Conservation (phyloP, 2,113 vertebrate genomes). For the Neotragus pygmaeus region DNA sequence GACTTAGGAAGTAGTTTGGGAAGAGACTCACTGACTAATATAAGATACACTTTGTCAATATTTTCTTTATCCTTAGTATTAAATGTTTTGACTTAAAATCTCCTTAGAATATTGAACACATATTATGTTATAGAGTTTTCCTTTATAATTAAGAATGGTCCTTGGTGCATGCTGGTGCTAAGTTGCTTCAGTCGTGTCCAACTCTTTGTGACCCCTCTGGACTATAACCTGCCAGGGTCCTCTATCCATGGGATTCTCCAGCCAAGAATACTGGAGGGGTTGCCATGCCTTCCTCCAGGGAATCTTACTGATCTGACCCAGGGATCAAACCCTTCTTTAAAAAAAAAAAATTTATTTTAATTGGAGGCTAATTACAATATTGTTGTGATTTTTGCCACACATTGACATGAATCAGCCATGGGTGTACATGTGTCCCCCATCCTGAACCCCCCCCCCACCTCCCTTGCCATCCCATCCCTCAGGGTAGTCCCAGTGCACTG, state of each 20-base stretch:
- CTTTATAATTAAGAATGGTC: background rate
- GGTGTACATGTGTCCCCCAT: background rate
- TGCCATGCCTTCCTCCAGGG: background rate
- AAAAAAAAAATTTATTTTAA: background rate
- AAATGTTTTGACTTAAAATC: background rate
- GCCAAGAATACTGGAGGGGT: background rate
- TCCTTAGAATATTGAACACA: background rate
- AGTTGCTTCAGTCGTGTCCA: background rate
- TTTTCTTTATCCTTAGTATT: background rate
- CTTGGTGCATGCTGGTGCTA: background rate
- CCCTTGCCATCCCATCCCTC: too few relatives aligned
- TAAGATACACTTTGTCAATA: background rate
- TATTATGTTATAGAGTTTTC: background rate
- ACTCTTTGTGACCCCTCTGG: background rate
- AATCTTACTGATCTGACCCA: background rate
- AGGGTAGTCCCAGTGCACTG: too few relatives aligned
- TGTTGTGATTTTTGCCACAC: background rate
- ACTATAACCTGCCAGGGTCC: background rate
- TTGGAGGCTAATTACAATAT: background rate
- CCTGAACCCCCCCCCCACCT: too few relatives aligned
- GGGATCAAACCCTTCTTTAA: background rate
- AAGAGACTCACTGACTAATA: background rate
- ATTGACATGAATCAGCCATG: background rate
- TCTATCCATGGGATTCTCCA: background rate
- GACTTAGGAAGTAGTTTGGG: background rate